These are phyloP conservation scores for Todiramphus chloris DNA, from an alignment of 2,113 vertebrate genomes.

Conservation along the genomic window DNA sequence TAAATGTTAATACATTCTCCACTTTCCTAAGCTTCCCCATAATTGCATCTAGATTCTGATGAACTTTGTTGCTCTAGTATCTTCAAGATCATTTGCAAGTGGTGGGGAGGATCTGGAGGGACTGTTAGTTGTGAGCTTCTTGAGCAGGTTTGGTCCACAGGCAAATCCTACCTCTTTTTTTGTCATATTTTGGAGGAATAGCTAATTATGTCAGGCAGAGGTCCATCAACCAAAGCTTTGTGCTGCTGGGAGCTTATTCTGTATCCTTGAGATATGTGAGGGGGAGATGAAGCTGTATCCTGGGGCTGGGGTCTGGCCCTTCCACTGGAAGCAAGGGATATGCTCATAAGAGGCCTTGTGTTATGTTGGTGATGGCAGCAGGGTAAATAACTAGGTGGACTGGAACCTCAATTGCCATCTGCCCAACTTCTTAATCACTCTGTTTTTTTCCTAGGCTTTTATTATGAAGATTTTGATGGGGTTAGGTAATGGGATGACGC, in stretches of 20 bases:
- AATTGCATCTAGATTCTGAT: not conserved
- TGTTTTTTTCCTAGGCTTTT: not conserved
- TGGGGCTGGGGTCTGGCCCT: not conserved
- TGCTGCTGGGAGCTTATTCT: not conserved
- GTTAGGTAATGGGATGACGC: not conserved
- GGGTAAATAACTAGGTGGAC: not conserved
- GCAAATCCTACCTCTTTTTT: not conserved
- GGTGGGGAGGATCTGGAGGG: not conserved
- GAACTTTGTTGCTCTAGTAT: not conserved
- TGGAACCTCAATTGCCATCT: not conserved
- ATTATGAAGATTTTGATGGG: not conserved
- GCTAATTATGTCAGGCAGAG: not conserved
- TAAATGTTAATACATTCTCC: not conserved
- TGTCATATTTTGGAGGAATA: not conserved
- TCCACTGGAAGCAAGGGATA: not conserved
- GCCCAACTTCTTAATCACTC: not conserved
- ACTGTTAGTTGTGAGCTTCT: not conserved
- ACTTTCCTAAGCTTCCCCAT: not conserved
- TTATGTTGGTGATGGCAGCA: not conserved
- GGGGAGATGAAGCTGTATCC: not conserved
- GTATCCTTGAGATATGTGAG: not conserved
- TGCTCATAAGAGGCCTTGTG: not conserved
- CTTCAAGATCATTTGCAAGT: not conserved
- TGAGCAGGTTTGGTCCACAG: not conserved
- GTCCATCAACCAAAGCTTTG: not conserved